phyloP scores from a whole-genome alignment of 2,888 invertebrate genomes.

The Julus scandinavius region DNA sequence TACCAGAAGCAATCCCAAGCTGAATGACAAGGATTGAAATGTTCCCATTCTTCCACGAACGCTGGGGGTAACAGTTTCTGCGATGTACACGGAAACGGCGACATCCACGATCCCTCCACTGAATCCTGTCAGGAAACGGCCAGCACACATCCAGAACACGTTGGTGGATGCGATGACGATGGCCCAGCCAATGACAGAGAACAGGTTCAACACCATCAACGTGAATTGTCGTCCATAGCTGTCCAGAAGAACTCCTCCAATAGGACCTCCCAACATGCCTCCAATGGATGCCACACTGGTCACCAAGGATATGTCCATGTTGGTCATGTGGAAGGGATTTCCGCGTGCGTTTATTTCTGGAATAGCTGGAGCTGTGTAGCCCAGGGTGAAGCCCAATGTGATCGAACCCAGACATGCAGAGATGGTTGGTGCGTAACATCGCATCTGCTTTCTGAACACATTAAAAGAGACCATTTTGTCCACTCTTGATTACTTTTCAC shows the following conservation, averaged over 20 bases:
- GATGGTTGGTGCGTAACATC: neutral
- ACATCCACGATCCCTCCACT: conserved; percentile 56
- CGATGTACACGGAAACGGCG: conserved; percentile 53
- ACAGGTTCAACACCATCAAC: neutral
- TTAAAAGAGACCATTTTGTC: neutral
- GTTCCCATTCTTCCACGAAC: conserved; percentile 57
- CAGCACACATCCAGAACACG: neutral
- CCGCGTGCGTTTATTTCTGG: neutral
- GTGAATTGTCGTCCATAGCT: neutral
- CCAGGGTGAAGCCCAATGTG: neutral
- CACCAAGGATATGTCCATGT: neutral
- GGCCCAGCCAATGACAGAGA: neutral
- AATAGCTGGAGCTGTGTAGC: conserved; percentile 42
- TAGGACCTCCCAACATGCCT: neutral
- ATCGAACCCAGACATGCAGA: conserved; percentile 45
- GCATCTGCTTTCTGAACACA: neutral
- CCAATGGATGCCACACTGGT: neutral
- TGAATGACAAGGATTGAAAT: conserved; percentile 55
- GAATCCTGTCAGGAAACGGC: neutral
- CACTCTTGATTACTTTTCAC: neutral
- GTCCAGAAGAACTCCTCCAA: neutral
- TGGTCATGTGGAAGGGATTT: neutral
- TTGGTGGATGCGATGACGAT: neutral
- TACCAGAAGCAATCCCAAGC: conserved; percentile 39
- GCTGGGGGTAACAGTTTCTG: conserved; percentile 57